These are phyloP conservation scores for Sminthurinus aureus DNA, from an alignment of 2,888 invertebrate species.

Conservation along the genomic window DNA sequence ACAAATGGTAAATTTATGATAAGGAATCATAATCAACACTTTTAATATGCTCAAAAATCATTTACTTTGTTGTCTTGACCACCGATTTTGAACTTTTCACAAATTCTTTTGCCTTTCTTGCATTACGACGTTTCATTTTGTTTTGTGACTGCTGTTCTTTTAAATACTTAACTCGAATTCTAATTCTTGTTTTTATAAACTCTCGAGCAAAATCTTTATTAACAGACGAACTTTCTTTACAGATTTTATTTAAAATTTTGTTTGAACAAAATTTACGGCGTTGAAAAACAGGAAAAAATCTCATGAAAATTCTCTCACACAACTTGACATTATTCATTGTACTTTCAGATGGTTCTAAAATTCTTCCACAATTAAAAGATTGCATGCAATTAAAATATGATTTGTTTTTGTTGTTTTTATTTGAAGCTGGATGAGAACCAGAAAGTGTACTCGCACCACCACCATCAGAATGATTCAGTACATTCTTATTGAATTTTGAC, in stretches of 20 bases:
- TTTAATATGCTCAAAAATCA: not conserved
- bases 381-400: too few relatives aligned
- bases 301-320: too few relatives aligned
- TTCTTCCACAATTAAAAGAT: too few relatives aligned
- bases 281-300: too few relatives aligned
- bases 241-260: not conserved
- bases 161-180: slow-evolving; percentile 11
- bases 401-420: too few relatives aligned
- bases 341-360: too few relatives aligned
- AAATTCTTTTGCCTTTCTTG: slow-evolving; percentile 20
- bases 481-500: slow-evolving; percentile 1
- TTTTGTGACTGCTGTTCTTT: not conserved
- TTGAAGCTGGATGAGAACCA: not conserved
- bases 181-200: slow-evolving; percentile 15
- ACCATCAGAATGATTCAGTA: not conserved
- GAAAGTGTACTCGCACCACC: too few relatives aligned
- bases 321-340: too few relatives aligned
- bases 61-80: not conserved
- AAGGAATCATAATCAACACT: not conserved
- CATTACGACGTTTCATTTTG: not conserved
- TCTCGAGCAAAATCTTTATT: not conserved
- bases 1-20: too few relatives aligned
- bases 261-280: not conserved
- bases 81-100: slow-evolving; percentile 16
- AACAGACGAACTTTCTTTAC: too few relatives aligned